phyloP scores from a whole-genome alignment of 2,113 vertebrate species.

The Gymnobelideus leadbeateri region DNA sequence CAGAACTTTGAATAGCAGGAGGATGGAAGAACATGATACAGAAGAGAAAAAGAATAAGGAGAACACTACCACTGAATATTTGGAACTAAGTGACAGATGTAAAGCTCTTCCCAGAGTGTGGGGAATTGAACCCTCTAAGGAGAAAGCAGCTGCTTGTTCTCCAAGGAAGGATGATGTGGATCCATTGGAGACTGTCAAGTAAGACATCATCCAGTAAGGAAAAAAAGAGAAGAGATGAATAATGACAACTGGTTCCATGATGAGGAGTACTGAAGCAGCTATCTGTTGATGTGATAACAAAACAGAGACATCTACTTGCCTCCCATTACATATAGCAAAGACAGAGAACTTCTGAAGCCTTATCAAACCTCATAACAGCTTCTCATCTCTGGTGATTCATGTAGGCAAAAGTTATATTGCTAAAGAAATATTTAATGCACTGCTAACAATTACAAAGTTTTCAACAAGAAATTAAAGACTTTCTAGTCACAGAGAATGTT shows the following conservation, averaged over 20 bases:
- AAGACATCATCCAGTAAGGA: background rate
- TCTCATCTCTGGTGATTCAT: background rate
- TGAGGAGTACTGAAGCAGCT: background rate
- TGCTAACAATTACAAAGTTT: background rate
- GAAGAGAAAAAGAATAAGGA: background rate
- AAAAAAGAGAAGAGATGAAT: background rate
- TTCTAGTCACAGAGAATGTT: background rate
- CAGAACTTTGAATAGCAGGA: background rate
- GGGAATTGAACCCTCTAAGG: background rate
- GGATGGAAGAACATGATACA: background rate
- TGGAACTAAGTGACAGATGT: background rate
- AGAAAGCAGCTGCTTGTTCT: background rate
- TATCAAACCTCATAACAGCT: background rate
- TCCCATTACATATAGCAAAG: background rate
- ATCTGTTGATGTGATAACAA: background rate
- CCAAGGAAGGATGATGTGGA: background rate
- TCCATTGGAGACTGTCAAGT: background rate
- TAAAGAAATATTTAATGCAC: background rate
- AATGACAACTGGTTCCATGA: background rate
- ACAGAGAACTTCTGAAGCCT: background rate
- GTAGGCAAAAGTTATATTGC: background rate
- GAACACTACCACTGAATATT: background rate
- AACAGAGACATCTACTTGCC: background rate
- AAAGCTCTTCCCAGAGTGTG: background rate
- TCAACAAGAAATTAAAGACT: background rate